Base-by-base conservation (phyloP, 2,888 invertebrate genomes). In the Acholoe squamosa region DNA sequence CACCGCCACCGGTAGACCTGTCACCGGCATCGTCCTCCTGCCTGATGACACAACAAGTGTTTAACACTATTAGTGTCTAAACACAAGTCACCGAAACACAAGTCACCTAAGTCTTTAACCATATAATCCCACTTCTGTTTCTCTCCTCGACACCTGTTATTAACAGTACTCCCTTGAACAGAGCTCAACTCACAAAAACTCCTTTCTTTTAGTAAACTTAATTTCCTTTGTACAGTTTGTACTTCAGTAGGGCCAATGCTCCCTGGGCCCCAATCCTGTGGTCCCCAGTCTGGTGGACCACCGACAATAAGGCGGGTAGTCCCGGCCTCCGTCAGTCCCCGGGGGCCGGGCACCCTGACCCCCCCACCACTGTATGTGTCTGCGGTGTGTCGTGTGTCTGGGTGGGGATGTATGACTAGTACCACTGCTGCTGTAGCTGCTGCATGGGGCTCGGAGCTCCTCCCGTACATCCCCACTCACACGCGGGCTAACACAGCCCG, bases 1-100 rank as follows among this genome's bases (percentile, higher is more conserved):
- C 25, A 86, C 86, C 5, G 86, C 86, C 52, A 54, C 31, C 25
- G 86, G 86, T 7, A 86, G 86, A 52, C 86, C 86, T 54, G 86
- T 54, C 86, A 86, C 86, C 86, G 86, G 86, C 86, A 86, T 86
- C n/a, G 0, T 43, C 80, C 80, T 33, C 34, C 16, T 76, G 5
- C 43, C 43, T 43, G 43, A 43, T 43, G 43, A 43, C 3, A 10
- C 43, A 43, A 10, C 43, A 3, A 43, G 43, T 43, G 10, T 43
- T 43, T 3, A 43, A 43, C 43, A 43, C 43, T 43, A 10, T 43
- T 7, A 43, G 10, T 43, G 43, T 43, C 43, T 43, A 43, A 10
- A 10, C 43, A 43, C 43, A 43, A 10, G 5, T 43, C 43, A 3
- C 43, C 43, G 3, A 43, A 43, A 43, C 43, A 43, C 43, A 3